Evolutionary conservation across 2,113 vertebrate species (phyloP).

Genomic region (Seriola aureovittata): DNA sequence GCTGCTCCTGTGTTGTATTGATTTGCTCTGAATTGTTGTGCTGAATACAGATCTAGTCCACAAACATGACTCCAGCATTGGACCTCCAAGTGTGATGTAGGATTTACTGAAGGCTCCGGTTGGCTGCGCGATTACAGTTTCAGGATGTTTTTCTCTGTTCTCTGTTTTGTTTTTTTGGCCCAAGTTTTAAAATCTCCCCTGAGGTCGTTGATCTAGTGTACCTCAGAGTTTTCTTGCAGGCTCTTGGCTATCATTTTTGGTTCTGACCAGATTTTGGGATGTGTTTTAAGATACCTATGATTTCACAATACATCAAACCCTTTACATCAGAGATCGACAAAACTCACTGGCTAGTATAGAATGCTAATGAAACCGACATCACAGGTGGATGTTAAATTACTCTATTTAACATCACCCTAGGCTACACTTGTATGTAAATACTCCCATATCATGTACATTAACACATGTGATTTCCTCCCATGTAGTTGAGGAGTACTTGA

Average conservation of each 20-base stretch:
- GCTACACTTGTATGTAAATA: not conserved
- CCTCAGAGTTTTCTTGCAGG: not conserved
- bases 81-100: not conserved
- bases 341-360: not conserved
- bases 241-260: not conserved
- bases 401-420: not conserved
- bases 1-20: not conserved
- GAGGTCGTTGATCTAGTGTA: not conserved
- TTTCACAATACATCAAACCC: not conserved
- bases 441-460: not conserved
- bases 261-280: no score
- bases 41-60: not conserved
- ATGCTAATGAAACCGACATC: not conserved
- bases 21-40: not conserved
- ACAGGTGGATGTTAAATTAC: not conserved
- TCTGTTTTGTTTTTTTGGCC: not conserved
- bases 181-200: not conserved
- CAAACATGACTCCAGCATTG: not conserved
- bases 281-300: not conserved
- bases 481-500: slow-evolving; percentile 93
- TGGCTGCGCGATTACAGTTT: not conserved
- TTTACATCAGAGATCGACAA: not conserved
- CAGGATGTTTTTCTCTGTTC: not conserved
- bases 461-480: not conserved
- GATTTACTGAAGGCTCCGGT: not conserved